Conservation (phyloP, 2,113 vertebrate genomes). For the Channa maculata region DNA sequence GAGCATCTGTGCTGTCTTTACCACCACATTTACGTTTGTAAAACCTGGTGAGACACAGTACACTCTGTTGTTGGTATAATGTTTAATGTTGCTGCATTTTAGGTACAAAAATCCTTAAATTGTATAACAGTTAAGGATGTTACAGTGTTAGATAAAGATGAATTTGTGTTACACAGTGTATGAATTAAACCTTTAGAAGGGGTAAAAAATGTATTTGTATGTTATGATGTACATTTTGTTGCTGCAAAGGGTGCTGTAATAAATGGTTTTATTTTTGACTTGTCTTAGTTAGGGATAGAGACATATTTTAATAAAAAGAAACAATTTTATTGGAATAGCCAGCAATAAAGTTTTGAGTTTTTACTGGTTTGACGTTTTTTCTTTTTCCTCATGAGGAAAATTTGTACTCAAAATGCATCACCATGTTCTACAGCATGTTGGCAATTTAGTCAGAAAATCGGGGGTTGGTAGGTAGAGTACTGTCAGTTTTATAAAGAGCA, state of each 20-base stretch:
- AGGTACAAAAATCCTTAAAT: not conserved
- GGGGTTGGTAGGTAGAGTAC: no score
- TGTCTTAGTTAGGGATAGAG: not conserved
- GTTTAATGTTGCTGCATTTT: not conserved
- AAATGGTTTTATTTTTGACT: not conserved
- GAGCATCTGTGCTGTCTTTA: slow-evolving; percentile 71
- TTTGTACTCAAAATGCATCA: no score
- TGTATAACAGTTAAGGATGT: not conserved
- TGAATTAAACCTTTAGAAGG: not conserved
- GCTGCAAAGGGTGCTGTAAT: not conserved
- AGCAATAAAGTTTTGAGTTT: not conserved
- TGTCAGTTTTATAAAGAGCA: no score
- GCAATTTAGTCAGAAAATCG: no score
- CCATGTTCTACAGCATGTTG: no score
- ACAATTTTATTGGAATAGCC: not conserved
- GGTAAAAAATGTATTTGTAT: not conserved
- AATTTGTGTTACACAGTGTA: not conserved
- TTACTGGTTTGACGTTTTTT: no score
- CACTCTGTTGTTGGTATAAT: no score
- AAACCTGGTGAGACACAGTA: not conserved
- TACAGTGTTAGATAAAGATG: not conserved
- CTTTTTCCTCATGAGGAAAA: no score
- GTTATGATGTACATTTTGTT: not conserved
- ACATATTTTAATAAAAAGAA: no score
- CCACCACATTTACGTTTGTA: slow-evolving; percentile 69